Conservation (phyloP, 2,888 invertebrate species). For the Metallyticus violacea region DNA sequence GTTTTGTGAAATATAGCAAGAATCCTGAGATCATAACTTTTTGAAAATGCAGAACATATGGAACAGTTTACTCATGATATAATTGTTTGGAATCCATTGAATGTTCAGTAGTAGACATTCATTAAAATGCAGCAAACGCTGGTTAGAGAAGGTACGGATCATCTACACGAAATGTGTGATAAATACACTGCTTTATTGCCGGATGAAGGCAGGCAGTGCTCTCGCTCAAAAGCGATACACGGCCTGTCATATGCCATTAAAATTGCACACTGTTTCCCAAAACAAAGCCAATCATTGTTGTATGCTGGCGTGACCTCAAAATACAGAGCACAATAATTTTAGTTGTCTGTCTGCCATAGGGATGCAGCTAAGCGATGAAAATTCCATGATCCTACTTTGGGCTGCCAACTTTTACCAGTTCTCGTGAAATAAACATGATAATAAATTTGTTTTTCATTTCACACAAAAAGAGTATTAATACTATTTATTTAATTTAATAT, state of each 20-base stretch:
- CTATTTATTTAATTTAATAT: no score
- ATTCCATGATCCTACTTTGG: not conserved
- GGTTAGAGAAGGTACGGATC: not conserved
- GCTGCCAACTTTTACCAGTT: not conserved
- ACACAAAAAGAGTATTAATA: no score
- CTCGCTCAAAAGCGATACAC: not conserved
- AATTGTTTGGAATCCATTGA: not conserved
- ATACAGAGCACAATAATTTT: not conserved
- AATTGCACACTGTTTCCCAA: not conserved
- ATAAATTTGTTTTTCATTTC: no score
- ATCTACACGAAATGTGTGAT: not conserved
- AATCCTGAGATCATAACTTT: no score
- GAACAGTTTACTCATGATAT: no score
- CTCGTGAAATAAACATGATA: not conserved
- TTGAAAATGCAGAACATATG: no score
- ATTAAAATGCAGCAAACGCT: not conserved
- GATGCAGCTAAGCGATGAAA: no score
- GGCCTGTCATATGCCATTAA: not conserved
- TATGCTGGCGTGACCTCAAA: not conserved
- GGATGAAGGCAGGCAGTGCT: not conserved
- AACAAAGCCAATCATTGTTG: not conserved
- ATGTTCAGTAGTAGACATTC: not conserved
- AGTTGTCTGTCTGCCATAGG: not conserved
- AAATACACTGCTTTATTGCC: not conserved
- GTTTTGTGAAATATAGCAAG: no score